Conservation (phyloP, 2,113 vertebrate genomes). For the Mesoclemmys tuberculata region DNA sequence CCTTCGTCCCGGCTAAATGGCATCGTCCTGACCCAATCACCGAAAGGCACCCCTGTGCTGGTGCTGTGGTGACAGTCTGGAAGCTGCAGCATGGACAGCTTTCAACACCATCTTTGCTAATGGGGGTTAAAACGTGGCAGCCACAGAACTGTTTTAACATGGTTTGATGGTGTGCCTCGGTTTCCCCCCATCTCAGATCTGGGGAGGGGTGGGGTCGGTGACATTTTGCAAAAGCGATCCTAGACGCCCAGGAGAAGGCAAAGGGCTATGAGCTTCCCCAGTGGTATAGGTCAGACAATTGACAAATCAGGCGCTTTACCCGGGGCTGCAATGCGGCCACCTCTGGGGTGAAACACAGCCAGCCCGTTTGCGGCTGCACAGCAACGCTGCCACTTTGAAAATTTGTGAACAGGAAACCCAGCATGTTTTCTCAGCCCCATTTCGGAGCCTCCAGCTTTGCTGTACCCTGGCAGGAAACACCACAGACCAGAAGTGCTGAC, state of each 20-base stretch:
- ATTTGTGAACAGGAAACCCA: no score
- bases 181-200: background rate
- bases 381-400: background rate
- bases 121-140: background rate
- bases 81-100: background rate
- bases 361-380: background rate
- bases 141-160: background rate
- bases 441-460: background rate
- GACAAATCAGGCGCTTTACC: background rate
- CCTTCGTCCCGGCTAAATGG: background rate
- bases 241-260: no score
- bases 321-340: background rate
- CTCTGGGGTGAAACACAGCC: background rate
- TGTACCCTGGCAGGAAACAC: background rate
- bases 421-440: no score
- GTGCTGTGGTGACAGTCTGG: background rate
- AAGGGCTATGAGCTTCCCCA: background rate
- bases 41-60: background rate
- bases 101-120: background rate
- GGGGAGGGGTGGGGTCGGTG: background rate
- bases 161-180: background rate
- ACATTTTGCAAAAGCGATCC: background rate
- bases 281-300: background rate
- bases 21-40: background rate
- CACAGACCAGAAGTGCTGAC: background rate